Evolutionary conservation across 2,113 vertebrate genomes (phyloP).

Genomic region (Falcunculus frontatus): DNA sequence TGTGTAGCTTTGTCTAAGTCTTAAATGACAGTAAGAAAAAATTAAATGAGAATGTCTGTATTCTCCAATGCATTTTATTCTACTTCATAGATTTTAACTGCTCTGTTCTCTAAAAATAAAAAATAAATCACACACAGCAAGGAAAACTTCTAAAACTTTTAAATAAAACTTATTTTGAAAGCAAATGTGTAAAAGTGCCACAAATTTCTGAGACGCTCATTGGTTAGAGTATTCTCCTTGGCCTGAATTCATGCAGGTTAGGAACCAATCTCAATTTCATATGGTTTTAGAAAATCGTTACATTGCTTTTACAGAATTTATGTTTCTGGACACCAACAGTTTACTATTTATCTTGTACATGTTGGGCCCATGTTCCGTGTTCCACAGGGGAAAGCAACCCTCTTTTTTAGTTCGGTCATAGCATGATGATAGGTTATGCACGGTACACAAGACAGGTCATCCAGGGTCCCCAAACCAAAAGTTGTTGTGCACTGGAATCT

Average conservation of each 20-base stretch:
- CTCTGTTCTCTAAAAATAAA: not conserved
- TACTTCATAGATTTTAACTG: not conserved
- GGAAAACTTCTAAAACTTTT: not conserved
- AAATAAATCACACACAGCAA: not conserved
- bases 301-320: not conserved
- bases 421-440: no score
- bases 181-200: not conserved
- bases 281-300: not conserved
- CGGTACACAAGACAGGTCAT: no score
- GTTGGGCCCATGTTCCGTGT: accelerated
- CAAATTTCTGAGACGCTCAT: not conserved
- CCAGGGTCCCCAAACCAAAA: not conserved
- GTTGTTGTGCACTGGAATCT: accelerated
- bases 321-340: not conserved
- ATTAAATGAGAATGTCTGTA: not conserved
- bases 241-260: not conserved
- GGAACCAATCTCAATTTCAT: not conserved
- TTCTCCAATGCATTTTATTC: not conserved
- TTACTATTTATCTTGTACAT: not conserved
- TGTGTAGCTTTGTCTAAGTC: not conserved
- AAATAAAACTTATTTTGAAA: not conserved
- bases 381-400: not conserved
- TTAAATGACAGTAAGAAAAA: not conserved
- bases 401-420: not conserved
- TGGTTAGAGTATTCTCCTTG: not conserved